Evolutionary conservation across 2,888 invertebrate genomes (phyloP), one percentile per base, ranked within the genome.

Genomic region (Ophion ventricosus): DNA sequence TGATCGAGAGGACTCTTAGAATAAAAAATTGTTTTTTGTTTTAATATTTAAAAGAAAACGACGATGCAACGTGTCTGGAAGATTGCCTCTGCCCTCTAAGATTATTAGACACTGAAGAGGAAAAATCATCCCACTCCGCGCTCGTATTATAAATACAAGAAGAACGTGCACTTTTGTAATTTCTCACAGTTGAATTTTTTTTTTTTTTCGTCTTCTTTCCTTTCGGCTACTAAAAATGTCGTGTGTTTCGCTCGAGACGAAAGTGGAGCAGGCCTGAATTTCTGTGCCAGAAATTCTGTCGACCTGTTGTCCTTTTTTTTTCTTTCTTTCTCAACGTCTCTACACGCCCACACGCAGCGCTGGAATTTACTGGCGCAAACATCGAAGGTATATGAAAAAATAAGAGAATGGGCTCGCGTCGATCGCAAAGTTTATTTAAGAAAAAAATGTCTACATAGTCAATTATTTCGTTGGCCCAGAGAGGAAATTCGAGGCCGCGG

Each of bases 221-320:
- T 49, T 49, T 54, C 70, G 54, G 61, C 29, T 76, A 76, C 63
- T 76, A 79, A 82, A 84, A 79, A 73, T 79, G 81, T 75, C 64
- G 25, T 57, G 25, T 57, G 66, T 14, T 49, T 75, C 40, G 43
- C 29, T 26, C 57, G 72, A 25, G 72, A 82, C 82, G 73, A 84
- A 84, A 82, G 84, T 84, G 67, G 82, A 82, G 67, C 82, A 76
- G 61, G 56, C 75, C 82, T 76, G 79, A 43, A 76, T 80, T 82
- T 82, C 79, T 73, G 84, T 82, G 84, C 79, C 84, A 82, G 82
- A 54, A 82, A 79, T 79, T 84, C 82, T 40, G 67, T 78, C 56
- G 66, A 35, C 59, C 54, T 82, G 75, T 66, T 79, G 61, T 76
- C 61, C 43, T 79, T 66, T 74, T 72, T 59, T 40, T 67, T 63